These are phyloP conservation scores for Delphinus delphis DNA, from an alignment of 2,113 vertebrate genomes.

Conservation along the genomic window DNA sequence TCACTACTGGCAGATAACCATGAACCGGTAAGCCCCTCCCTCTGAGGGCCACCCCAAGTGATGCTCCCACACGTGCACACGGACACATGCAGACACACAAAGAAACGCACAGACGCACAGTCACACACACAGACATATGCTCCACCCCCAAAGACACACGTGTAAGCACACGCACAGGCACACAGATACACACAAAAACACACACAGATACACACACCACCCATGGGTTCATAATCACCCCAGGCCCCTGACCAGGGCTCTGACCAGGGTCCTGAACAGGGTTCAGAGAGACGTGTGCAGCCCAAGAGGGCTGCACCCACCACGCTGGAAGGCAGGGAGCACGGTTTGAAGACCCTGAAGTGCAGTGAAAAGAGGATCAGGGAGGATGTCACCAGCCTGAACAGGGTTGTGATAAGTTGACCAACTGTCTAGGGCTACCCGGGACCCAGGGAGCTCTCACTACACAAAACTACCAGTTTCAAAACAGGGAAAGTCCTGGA, in stretches of 20 bases:
- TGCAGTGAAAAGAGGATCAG: background rate
- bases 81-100: no score
- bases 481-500: background rate
- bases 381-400: background rate
- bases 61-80: accelerated
- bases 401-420: background rate
- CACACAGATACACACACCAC: background rate
- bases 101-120: no score
- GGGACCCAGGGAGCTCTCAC: background rate
- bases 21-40: slow-evolving; percentile 54
- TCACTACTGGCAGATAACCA: slow-evolving; percentile 59
- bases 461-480: background rate
- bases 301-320: background rate
- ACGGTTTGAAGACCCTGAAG: background rate
- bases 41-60: background rate
- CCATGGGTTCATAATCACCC: background rate
- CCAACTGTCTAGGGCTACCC: background rate
- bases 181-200: background rate
- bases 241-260: background rate
- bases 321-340: background rate
- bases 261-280: background rate
- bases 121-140: background rate
- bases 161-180: no score
- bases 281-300: background rate
- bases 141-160: no score